Conservation (phyloP, 2,797 vertebrate genomes). For the Hippoglossus hippoglossus region DNA sequence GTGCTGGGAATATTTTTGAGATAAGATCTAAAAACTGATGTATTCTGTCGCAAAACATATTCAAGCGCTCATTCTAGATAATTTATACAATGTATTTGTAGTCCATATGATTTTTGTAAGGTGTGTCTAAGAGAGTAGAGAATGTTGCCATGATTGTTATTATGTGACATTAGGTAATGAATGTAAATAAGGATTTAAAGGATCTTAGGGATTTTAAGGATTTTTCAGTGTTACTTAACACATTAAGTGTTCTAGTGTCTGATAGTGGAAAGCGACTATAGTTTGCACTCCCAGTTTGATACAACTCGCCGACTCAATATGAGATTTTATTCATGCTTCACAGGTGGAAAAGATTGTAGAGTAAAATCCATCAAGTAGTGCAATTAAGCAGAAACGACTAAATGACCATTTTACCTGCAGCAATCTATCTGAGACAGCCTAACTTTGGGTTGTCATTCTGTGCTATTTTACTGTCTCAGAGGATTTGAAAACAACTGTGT, state of each 20-base stretch:
- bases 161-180: neutral
- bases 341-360: constrained; percentile 2
- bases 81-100: neutral
- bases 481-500: too few relatives aligned
- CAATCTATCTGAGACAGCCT: neutral
- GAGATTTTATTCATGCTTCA: constrained; percentile 20
- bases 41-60: neutral
- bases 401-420: neutral
- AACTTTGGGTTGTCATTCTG: too few relatives aligned
- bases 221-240: neutral
- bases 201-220: too few relatives aligned
- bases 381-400: neutral
- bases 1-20: neutral
- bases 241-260: neutral
- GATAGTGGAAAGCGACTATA: constrained; percentile 8
- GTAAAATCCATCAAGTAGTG: neutral
- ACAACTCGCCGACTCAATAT: neutral
- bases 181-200: neutral
- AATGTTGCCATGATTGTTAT: neutral
- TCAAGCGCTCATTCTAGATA: neutral
- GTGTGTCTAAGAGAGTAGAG: neutral
- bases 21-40: too few relatives aligned
- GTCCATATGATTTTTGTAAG: neutral
- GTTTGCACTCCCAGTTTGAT: neutral
- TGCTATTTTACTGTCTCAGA: too few relatives aligned